Evolutionary conservation across 2,113 vertebrate species (phyloP).

Genomic region (Ceyx melanurus): DNA sequence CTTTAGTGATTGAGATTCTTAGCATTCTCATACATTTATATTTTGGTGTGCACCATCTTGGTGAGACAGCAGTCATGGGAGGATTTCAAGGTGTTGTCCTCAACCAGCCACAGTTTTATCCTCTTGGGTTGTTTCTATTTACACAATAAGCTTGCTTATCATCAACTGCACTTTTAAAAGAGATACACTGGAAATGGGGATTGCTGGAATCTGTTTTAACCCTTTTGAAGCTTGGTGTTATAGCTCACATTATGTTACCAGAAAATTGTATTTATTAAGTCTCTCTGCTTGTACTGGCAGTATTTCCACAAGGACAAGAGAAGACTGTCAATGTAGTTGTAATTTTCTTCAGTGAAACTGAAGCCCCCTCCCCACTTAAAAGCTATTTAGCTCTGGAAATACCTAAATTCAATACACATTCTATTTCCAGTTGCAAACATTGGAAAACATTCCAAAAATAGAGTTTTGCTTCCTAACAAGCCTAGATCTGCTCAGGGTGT

Average conservation of each 20-base stretch:
- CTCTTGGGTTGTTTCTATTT: background rate
- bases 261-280: background rate
- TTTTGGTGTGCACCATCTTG: background rate
- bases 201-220: background rate
- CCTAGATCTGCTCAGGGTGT: background rate
- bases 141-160: background rate
- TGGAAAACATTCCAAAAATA: background rate
- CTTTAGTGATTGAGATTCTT: background rate
- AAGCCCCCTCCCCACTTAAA: background rate
- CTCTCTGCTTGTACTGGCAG: background rate
- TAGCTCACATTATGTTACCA: background rate
- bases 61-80: background rate
- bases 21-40: background rate
- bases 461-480: background rate
- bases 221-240: background rate
- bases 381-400: background rate
- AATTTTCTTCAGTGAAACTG: background rate
- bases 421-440: background rate
- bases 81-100: background rate
- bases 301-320: background rate
- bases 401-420: background rate
- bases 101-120: background rate
- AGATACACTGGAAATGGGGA: fast-evolving
- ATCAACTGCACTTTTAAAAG: background rate
- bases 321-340: background rate